Conservation (phyloP, 2,888 invertebrate species). For the Cylindroiulus punctatus region DNA sequence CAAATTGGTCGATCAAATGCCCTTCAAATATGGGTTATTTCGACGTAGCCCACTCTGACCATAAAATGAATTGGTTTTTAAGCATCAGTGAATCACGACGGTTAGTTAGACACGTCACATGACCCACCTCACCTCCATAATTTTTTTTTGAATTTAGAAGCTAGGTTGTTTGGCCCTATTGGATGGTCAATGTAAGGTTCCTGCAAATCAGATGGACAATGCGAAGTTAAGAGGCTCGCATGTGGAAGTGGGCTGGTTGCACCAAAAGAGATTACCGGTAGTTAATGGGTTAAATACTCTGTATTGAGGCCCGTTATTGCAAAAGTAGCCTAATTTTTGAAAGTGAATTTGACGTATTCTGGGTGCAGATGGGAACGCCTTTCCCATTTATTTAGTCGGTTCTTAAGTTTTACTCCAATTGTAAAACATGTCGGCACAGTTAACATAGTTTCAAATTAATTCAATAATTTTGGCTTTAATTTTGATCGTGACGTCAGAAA, state of each 20-base stretch:
- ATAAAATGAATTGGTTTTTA: not conserved
- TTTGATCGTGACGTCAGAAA: not conserved
- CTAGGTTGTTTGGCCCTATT: not conserved
- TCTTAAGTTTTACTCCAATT: not conserved
- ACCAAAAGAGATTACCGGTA: not conserved
- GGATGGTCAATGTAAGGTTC: not conserved
- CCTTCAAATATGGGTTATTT: not conserved
- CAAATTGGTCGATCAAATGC: not conserved
- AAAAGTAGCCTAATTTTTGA: slow-evolving; percentile 6
- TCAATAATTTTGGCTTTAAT: not conserved
- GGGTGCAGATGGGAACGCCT: not conserved
- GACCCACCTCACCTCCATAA: not conserved
- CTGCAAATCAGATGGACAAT: slow-evolving; percentile 4
- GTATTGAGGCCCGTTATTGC: slow-evolving; percentile 24
- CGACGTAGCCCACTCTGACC: not conserved
- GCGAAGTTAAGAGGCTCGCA: not conserved
- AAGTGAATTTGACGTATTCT: slow-evolving; percentile 8
- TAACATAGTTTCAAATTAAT: slow-evolving; percentile 8
- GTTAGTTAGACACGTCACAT: not conserved
- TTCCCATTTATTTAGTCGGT: not conserved
- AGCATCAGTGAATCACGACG: not conserved
- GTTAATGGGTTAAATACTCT: slow-evolving; percentile 30
- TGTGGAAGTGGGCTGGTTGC: not conserved
- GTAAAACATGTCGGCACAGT: not conserved
- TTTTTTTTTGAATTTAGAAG: no score